Conservation (phyloP, 2,888 invertebrate genomes). For the Magallana nippona region DNA sequence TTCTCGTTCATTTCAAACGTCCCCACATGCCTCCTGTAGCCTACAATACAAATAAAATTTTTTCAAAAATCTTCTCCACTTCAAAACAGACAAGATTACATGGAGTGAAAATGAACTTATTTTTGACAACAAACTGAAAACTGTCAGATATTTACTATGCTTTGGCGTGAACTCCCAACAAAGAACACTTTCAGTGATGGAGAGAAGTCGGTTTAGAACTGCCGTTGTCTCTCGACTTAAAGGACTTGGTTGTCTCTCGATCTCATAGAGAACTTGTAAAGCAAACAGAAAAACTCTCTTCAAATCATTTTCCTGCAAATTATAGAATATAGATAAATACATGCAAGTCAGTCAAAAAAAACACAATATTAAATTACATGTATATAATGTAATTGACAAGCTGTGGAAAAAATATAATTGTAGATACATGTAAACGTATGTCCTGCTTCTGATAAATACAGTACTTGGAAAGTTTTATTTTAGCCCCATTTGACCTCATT, state of each 20-base stretch:
- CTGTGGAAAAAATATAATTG: too few relatives aligned
- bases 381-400: too few relatives aligned
- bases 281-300: constrained; percentile 89
- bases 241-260: constrained; percentile 82
- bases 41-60: background rate
- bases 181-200: constrained; percentile 88
- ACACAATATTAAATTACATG: background rate
- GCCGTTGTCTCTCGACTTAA: constrained; percentile 74
- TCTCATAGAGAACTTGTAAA: constrained; percentile 84
- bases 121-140: background rate
- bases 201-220: constrained; percentile 81
- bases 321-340: background rate
- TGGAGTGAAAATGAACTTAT: background rate
- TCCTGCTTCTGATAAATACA: too few relatives aligned
- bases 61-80: background rate
- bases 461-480: too few relatives aligned
- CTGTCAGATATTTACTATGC: constrained; percentile 80
- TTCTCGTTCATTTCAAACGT: constrained; percentile 85
- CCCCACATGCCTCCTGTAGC: constrained; percentile 84
- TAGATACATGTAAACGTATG: too few relatives aligned
- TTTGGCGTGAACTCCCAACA: constrained; percentile 90
- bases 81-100: too few relatives aligned
- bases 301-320: constrained; percentile 84
- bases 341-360: background rate
- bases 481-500: too few relatives aligned